Evolutionary conservation across 2,113 vertebrate genomes (phyloP).

Genomic region (Poicephalus gulielmi): DNA sequence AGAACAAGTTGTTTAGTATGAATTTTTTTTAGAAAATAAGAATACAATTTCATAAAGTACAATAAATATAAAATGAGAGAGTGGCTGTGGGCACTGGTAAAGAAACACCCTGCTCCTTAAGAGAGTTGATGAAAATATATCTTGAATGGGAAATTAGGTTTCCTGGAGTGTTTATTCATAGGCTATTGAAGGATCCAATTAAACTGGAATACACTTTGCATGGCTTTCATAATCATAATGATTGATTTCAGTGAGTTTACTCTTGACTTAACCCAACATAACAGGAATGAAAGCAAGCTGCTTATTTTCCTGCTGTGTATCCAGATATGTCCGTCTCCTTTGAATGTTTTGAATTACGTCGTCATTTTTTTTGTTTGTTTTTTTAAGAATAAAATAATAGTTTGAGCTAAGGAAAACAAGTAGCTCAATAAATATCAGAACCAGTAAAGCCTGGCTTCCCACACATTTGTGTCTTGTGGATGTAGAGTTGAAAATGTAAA

Average conservation of each 20-base stretch:
- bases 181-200: conserved; percentile 5
- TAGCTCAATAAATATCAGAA: neutral
- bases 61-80: conserved; percentile 22
- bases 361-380: neutral
- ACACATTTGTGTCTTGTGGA: neutral
- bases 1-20: conserved; percentile 8
- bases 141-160: conserved; percentile 2
- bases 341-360: neutral
- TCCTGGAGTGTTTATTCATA: neutral
- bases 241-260: neutral
- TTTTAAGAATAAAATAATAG: neutral
- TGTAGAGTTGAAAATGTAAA: neutral
- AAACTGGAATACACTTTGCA: neutral
- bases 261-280: neutral
- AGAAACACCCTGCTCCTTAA: neutral
- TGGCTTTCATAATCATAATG: neutral
- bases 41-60: neutral
- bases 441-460: neutral
- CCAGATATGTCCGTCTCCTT: neutral
- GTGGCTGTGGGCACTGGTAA: neutral
- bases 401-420: neutral
- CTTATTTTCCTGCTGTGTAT: neutral
- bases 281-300: neutral
- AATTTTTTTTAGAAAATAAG: conserved; percentile 4
- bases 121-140: neutral